These are phyloP conservation scores for Ridgeia piscesae DNA, from an alignment of 1,140 invertebrate genomes.

Conservation along the genomic window DNA sequence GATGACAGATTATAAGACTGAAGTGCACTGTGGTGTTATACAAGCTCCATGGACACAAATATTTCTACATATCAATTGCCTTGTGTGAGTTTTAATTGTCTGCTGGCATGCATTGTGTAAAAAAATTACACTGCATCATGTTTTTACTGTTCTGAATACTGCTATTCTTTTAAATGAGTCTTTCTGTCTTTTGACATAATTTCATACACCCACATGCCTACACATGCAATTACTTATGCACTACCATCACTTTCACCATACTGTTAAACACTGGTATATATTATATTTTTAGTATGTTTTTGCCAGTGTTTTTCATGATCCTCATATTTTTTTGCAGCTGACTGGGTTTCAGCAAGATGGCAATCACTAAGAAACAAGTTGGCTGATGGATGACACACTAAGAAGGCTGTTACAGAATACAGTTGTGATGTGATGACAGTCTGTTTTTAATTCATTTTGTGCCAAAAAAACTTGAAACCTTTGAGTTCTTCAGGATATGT, in stretches of 20 bases:
- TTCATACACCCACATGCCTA: background rate
- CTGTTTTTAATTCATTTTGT: background rate
- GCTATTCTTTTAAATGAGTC: too few relatives aligned
- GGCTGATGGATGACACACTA: background rate
- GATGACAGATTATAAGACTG: too few relatives aligned
- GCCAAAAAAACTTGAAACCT: background rate
- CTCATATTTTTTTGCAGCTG: background rate
- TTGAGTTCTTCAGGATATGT: too few relatives aligned
- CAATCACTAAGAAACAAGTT: background rate
- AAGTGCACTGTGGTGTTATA: too few relatives aligned
- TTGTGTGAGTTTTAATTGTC: too few relatives aligned
- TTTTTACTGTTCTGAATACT: background rate
- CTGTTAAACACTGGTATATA: background rate
- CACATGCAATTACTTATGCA: background rate
- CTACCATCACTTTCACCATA: background rate
- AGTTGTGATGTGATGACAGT: background rate
- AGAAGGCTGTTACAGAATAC: background rate
- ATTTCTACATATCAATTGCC: too few relatives aligned
- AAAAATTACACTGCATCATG: background rate
- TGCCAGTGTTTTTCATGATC: background rate
- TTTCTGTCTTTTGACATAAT: background rate
- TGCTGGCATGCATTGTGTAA: background rate
- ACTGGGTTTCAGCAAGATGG: background rate
- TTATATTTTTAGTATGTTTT: background rate
- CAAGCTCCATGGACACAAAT: too few relatives aligned